These are phyloP conservation scores for Eupelmus urozonus DNA, from an alignment of 2,888 invertebrate species.

Conservation along the genomic window DNA sequence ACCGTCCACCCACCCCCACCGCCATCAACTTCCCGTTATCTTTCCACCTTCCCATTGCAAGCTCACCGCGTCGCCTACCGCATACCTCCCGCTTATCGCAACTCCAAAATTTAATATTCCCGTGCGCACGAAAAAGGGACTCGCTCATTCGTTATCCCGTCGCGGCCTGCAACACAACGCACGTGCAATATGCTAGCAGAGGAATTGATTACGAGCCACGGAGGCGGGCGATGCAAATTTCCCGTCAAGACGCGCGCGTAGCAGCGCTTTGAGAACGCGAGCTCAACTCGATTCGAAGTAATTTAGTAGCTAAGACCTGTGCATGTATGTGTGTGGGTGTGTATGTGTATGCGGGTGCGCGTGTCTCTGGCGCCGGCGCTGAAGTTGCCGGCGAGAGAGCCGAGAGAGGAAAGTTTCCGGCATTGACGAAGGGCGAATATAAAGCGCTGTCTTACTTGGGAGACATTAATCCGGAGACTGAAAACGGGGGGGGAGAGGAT, in stretches of 20 bases:
- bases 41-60: not conserved
- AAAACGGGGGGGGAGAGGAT: not conserved
- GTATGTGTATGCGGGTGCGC: too few species aligned
- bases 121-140: not conserved
- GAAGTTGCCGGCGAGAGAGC: not conserved
- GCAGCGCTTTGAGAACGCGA: slow-evolving; percentile 60
- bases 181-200: not conserved
- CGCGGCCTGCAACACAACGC: not conserved
- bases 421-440: slow-evolving; percentile 31
- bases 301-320: slow-evolving; percentile 65
- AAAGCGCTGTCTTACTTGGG: slow-evolving; percentile 6
- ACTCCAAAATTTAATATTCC: slow-evolving; percentile 5
- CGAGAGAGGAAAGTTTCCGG: slow-evolving; percentile 8
- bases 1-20: not conserved
- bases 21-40: not conserved
- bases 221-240: slow-evolving; percentile 12
- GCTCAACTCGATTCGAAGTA: slow-evolving; percentile 67
- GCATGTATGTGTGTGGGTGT: too few species aligned
- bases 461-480: slow-evolving; percentile 22
- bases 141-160: not conserved
- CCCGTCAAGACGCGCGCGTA: not conserved
- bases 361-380: too few species aligned
- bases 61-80: not conserved
- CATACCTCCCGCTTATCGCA: not conserved
- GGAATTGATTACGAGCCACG: slow-evolving; percentile 5